A percentile compares a stretch with the other conserved stretches of the same genome.
phyloP scores from a whole-genome alignment of 1,140 invertebrate genomes.

The Heliconius himera region DNA sequence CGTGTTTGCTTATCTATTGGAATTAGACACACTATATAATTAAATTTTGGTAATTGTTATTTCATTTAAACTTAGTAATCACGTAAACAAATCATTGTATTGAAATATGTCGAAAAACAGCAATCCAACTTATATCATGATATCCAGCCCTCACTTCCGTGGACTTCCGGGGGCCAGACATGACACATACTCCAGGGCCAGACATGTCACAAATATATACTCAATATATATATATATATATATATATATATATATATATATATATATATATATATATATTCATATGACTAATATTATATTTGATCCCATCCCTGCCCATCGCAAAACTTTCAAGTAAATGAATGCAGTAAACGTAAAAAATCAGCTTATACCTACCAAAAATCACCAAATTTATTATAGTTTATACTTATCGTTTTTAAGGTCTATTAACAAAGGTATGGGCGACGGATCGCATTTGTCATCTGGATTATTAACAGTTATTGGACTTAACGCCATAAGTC shows the following conservation, averaged over 20 bases:
- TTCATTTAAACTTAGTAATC: too few relatives aligned
- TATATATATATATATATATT: too few relatives aligned
- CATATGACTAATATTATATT: too few relatives aligned
- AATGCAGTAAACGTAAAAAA: not conserved
- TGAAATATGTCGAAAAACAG: too few relatives aligned
- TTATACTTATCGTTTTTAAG: constrained; percentile 6
- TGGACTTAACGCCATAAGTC: constrained; percentile 64
- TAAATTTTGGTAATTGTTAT: too few relatives aligned
- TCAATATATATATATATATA: too few relatives aligned
- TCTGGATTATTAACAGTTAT: constrained; percentile 72
- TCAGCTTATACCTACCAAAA: not conserved
- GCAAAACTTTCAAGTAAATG: not conserved
- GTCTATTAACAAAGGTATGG: constrained; percentile 15
- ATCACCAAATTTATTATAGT: not conserved
- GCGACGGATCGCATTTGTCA: constrained; percentile 30
- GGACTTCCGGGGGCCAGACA: too few relatives aligned
- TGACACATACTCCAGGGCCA: too few relatives aligned
- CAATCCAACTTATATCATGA: not conserved
- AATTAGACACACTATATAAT: not conserved
- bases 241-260: too few relatives aligned
- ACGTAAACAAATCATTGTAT: not conserved
- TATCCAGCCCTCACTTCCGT: too few relatives aligned
- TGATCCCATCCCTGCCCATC: too few relatives aligned
- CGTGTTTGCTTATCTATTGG: constrained; percentile 54
- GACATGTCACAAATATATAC: too few relatives aligned